A percentile compares a stretch with the other conserved stretches of the same genome.
phyloP scores from a whole-genome alignment of 1,140 invertebrate genomes.

The Drosophila pseudoobscura region DNA sequence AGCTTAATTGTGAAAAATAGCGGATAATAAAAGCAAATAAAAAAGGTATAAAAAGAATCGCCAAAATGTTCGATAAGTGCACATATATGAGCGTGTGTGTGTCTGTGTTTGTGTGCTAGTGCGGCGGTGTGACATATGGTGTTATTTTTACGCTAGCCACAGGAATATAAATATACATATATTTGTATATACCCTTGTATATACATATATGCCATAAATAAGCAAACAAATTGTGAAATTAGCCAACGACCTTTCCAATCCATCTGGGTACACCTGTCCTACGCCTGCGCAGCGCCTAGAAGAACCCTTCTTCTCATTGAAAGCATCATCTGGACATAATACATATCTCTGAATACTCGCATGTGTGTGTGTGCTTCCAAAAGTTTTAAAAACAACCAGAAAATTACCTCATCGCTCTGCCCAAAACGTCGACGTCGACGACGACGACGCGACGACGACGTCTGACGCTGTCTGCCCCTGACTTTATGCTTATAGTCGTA shows the following conservation, averaged over 20 bases:
- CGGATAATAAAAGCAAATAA: constrained; percentile 29
- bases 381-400: constrained; percentile 54
- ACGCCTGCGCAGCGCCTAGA: constrained; percentile 55
- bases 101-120: constrained; percentile 35
- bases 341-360: constrained; percentile 3
- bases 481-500: constrained; percentile 52
- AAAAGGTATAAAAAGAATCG: constrained; percentile 23
- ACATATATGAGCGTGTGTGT: constrained; percentile 39
- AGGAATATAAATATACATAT: constrained; percentile 8
- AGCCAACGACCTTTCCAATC: constrained; percentile 17
- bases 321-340: constrained; percentile 6
- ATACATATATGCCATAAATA: constrained; percentile 39
- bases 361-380: constrained; percentile 17
- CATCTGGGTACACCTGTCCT: constrained; percentile 10
- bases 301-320: constrained; percentile 35
- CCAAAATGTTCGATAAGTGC: too few relatives aligned
- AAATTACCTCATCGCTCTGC: constrained; percentile 78
- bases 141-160: constrained; percentile 58
- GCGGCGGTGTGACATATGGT: constrained; percentile 70
- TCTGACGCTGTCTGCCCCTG: constrained; percentile 64
- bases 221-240: constrained; percentile 68
- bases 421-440: constrained; percentile 38
- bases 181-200: too few relatives aligned
- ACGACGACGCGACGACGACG: constrained; percentile 11
- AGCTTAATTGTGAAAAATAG: constrained; percentile 57